Evolutionary conservation across 2,888 invertebrate species (phyloP), one percentile per base, ranked within the genome.

Genomic region (Hyalella azteca): DNA sequence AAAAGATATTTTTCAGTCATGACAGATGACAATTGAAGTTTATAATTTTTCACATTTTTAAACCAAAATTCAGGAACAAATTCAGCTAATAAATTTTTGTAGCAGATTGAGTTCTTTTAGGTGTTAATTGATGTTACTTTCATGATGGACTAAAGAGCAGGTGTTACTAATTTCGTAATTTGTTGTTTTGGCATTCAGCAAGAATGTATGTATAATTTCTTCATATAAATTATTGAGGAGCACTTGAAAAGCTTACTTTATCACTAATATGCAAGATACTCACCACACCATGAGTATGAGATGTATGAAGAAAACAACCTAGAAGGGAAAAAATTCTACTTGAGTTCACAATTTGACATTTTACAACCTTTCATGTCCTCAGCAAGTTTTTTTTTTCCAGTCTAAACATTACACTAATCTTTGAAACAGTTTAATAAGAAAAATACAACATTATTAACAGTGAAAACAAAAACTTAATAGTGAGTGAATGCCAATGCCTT

Each of bases 261-360:
- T 13, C 1, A 2, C 2, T 15, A 41, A 40, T 1, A 73, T 22
- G n/a, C 5, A 19, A 5, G n/a, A 40, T 73, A 73, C 73, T 73
- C 40, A 73, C 73, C 73, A 73, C 13, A 73, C 73, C 15, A 73
- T 73, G 73, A 41, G 32, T n/a, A 73, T 32, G 13, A 73, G 73
- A 73, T 73, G 73, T 11, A 73, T 40, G 40, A 39, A 73, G 40
- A 73, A 73, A 36, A 73, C 73, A 26, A 39, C 73, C 73, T 73
- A 40, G 11, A 40, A 73, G 40, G 19, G 11, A 73, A 39, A 1
- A 73, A 73, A 29, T 59, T 45, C 13, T 50, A n/a, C n/a, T n/a
- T n/a, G n/a, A n/a, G n/a, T n/a, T n/a, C n/a, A n/a, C n/a, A n/a
- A n/a, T n/a, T n/a, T n/a, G n/a, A n/a, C n/a, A n/a, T n/a, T n/a